phyloP scores from a whole-genome alignment of 2,797 vertebrate genomes.

The Chloroceryle inda region DNA sequence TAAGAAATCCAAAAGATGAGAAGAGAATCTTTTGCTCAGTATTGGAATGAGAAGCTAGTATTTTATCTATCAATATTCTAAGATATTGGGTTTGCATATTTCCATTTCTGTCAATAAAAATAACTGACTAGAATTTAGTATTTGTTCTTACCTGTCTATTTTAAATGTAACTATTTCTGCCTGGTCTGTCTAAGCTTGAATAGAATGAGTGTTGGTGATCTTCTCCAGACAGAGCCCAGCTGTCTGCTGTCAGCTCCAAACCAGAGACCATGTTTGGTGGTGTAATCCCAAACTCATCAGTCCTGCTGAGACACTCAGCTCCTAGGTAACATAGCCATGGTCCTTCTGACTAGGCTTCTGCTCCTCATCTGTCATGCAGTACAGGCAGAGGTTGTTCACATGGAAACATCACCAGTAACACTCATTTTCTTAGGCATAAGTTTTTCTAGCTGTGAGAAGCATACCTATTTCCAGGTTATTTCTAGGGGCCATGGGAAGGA shows the following conservation, averaged over 20 bases:
- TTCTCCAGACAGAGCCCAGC: background rate
- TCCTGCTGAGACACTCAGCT: background rate
- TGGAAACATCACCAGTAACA: background rate
- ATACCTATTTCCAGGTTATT: background rate
- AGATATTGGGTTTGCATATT: background rate
- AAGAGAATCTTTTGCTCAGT: background rate
- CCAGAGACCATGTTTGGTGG: accelerated
- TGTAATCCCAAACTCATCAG: background rate
- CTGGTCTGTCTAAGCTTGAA: background rate
- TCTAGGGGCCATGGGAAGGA: background rate
- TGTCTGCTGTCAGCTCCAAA: background rate
- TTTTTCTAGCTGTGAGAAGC: background rate
- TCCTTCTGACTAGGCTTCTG: background rate
- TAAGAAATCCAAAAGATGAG: background rate
- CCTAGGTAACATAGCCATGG: accelerated
- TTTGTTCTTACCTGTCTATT: background rate
- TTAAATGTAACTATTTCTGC: background rate
- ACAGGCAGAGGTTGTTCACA: background rate
- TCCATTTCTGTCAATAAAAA: background rate
- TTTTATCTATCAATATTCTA: background rate
- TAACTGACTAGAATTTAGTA: background rate
- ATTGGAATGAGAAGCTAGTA: background rate
- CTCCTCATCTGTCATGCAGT: too few species aligned
- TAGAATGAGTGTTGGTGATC: background rate
- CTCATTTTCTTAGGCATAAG: background rate